phyloP scores from a whole-genome alignment of 2,888 invertebrate species.

The Phaonia tiefii region DNA sequence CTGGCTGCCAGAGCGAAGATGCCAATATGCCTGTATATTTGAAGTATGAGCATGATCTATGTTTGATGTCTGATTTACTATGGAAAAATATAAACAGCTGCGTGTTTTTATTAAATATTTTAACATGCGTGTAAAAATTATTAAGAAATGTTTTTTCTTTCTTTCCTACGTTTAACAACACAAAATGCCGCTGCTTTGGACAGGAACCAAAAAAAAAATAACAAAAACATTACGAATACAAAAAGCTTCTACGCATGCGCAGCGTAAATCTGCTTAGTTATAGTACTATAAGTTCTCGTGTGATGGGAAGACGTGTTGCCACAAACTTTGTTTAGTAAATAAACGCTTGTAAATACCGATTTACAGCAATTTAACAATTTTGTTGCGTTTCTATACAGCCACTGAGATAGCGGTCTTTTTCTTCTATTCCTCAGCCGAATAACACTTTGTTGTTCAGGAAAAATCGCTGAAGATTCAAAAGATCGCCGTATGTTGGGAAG shows the following conservation, averaged over 20 bases:
- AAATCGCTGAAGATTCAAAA: neutral
- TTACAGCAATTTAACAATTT: constrained; percentile 7
- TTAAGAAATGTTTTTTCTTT: constrained; percentile 49
- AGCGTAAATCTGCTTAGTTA: constrained; percentile 3
- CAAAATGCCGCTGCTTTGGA: neutral
- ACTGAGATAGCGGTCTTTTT: constrained; percentile 21
- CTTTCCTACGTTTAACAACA: neutral
- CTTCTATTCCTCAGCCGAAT: neutral
- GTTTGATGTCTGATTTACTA: constrained; percentile 54
- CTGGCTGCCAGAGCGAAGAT: constrained; percentile 53
- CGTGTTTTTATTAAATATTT: constrained; percentile 67
- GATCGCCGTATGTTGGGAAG: neutral
- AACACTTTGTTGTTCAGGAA: neutral
- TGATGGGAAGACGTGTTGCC: constrained; percentile 20
- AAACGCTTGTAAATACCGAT: constrained; percentile 27
- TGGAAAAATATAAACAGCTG: constrained; percentile 55
- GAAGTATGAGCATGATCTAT: constrained; percentile 59
- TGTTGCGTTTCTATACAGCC: constrained; percentile 1
- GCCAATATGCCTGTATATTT: constrained; percentile 55
- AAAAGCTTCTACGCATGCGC: constrained; percentile 20
- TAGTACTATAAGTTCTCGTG: neutral
- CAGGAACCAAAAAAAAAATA: neutral
- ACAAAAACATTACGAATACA: no score
- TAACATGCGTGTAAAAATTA: constrained; percentile 67
- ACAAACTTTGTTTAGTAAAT: constrained; percentile 13